Percentiles rank a stretch among this genome's conserved stretches.
Conservation (phyloP, 2,888 invertebrate genomes). For the Priocnemis perturbator region DNA sequence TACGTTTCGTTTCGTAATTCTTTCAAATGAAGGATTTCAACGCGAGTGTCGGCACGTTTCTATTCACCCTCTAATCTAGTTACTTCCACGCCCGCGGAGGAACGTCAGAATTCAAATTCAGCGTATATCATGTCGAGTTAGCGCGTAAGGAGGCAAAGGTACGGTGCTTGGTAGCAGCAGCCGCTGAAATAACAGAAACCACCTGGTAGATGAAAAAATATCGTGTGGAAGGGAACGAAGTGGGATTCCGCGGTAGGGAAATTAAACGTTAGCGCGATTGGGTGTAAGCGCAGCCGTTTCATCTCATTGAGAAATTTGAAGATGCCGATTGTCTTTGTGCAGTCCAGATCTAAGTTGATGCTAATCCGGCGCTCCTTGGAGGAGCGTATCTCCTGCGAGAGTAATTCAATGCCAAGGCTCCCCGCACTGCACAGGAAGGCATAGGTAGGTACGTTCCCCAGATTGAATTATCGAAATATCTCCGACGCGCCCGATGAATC, state of each 20-base stretch:
- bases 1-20: too few relatives aligned
- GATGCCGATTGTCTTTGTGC: constrained; percentile 52
- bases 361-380: constrained; percentile 46
- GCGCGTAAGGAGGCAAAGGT: not conserved
- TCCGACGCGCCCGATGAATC: too few relatives aligned
- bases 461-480: constrained; percentile 10
- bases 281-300: not conserved
- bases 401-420: constrained; percentile 3
- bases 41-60: too few relatives aligned
- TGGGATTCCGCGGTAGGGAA: constrained; percentile 26
- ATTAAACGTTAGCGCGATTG: constrained; percentile 53
- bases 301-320: constrained; percentile 42
- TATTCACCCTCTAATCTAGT: too few relatives aligned
- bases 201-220: constrained; percentile 10
- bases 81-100: too few relatives aligned
- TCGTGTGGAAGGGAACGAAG: constrained; percentile 6
- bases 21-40: too few relatives aligned
- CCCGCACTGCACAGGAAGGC: constrained; percentile 12
- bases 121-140: not conserved
- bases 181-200: not conserved
- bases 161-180: not conserved
- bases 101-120: too few relatives aligned
- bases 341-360: constrained; percentile 45
- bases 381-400: constrained; percentile 34
- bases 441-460: constrained; percentile 18